These are phyloP conservation scores for Pristionchus exspectatus DNA, from an alignment of 2,888 invertebrate genomes.

Conservation along the genomic window DNA sequence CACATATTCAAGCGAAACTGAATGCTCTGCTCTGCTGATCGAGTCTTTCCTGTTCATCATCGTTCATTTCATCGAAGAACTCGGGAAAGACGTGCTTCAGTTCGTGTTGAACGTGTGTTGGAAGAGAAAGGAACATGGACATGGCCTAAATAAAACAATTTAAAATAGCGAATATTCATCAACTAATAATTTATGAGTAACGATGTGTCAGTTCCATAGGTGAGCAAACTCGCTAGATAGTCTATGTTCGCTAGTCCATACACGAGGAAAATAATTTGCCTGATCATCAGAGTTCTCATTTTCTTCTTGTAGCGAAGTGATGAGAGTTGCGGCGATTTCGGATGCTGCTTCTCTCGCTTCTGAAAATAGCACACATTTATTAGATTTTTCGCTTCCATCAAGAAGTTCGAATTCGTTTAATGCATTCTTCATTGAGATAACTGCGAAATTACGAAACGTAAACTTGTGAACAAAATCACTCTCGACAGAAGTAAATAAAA, in stretches of 20 bases:
- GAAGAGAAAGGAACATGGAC: not conserved
- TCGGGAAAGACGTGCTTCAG: constrained; percentile 27
- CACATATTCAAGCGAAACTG: not conserved
- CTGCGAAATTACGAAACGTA: too few species aligned
- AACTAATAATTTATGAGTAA: too few species aligned
- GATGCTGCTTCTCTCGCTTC: not conserved
- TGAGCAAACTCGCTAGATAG: too few species aligned
- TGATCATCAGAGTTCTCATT: not conserved
- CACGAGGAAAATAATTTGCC: not conserved
- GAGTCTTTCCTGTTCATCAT: not conserved
- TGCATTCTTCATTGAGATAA: too few species aligned
- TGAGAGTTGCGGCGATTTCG: not conserved
- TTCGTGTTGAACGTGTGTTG: not conserved
- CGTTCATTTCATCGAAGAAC: not conserved
- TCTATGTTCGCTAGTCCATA: too few species aligned
- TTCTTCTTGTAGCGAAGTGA: not conserved
- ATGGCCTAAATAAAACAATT: not conserved
- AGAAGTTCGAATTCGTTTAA: too few species aligned
- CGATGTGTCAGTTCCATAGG: too few species aligned
- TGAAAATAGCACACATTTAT: not conserved
- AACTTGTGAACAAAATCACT: too few species aligned
- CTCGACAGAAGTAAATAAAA: not conserved
- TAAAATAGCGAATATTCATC: too few species aligned
- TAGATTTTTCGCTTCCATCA: too few species aligned
- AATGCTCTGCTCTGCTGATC: not conserved